Evolutionary conservation across 2,797 vertebrate species (phyloP).

Genomic region (Arvicola amphibius): DNA sequence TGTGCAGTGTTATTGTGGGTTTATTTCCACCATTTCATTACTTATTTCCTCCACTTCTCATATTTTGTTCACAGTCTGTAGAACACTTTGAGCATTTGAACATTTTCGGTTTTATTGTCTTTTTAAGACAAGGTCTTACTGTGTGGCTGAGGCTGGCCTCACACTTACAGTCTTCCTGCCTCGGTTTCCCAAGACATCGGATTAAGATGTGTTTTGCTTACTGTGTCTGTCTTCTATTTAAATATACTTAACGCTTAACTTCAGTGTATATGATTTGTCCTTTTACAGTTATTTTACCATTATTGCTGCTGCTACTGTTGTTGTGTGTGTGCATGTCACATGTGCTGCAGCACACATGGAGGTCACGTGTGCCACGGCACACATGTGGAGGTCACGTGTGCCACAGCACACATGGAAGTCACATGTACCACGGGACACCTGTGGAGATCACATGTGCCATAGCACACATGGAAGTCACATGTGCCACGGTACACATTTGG

Average conservation of each 20-base stretch:
- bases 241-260: neutral
- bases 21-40: neutral
- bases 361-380: too few species aligned
- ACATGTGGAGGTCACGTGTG: too few species aligned
- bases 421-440: fast-evolving
- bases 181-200: neutral
- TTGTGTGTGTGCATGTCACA: neutral
- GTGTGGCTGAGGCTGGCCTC: neutral
- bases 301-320: too few species aligned
- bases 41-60: neutral
- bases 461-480: too few species aligned
- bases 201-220: neutral
- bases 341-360: too few species aligned
- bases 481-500: neutral
- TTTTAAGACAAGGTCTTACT: neutral
- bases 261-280: neutral
- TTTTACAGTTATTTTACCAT: neutral
- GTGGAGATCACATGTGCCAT: neutral
- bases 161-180: neutral
- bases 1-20: neutral
- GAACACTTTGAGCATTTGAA: neutral
- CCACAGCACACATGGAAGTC: too few species aligned
- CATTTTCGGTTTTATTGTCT: neutral
- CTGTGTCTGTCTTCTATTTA: neutral
- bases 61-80: neutral